A percentile compares a stretch with the other conserved stretches of the same genome.
These are phyloP conservation scores for Strigamia maritima DNA, from an alignment of 2,888 invertebrate species.

Conservation along the genomic window DNA sequence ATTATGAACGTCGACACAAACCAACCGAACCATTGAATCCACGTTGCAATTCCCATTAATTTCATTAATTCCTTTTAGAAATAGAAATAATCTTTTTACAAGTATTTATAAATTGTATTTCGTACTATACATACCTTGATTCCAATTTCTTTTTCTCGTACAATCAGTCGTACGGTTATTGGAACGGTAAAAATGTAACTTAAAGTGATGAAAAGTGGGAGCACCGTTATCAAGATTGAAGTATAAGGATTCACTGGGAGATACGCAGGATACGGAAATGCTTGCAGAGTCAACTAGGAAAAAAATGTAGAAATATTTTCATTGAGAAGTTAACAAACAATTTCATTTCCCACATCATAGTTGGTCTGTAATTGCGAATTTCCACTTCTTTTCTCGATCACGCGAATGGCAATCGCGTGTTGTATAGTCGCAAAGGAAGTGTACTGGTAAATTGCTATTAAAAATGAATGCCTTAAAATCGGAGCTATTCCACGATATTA, in stretches of 20 bases:
- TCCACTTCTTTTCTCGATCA: too few relatives aligned
- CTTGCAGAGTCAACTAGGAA: neutral
- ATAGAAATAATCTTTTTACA: neutral
- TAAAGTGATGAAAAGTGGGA: conserved; percentile 20
- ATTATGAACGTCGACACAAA: neutral
- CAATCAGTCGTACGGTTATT: neutral
- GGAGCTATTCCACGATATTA: too few relatives aligned
- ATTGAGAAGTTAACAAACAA: too few relatives aligned
- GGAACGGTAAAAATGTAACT: conserved; percentile 24
- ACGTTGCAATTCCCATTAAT: conserved; percentile 8
- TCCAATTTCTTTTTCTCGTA: conserved; percentile 27
- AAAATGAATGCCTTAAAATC: too few relatives aligned
- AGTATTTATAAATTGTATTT: neutral
- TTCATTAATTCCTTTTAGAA: conserved; percentile 34
- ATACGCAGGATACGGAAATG: conserved; percentile 11
- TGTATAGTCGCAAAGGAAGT: too few relatives aligned
- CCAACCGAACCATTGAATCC: conserved; percentile 30
- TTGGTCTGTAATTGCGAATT: too few relatives aligned
- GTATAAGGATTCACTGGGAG: neutral
- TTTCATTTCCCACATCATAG: too few relatives aligned
- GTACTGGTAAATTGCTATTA: too few relatives aligned
- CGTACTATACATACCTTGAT: too few relatives aligned
- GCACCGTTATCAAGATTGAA: neutral
- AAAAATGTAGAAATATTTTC: neutral
- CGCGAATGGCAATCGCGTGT: too few relatives aligned